Base-by-base conservation (phyloP, 2,888 invertebrate genomes). In the Petrophora chlorosata region DNA sequence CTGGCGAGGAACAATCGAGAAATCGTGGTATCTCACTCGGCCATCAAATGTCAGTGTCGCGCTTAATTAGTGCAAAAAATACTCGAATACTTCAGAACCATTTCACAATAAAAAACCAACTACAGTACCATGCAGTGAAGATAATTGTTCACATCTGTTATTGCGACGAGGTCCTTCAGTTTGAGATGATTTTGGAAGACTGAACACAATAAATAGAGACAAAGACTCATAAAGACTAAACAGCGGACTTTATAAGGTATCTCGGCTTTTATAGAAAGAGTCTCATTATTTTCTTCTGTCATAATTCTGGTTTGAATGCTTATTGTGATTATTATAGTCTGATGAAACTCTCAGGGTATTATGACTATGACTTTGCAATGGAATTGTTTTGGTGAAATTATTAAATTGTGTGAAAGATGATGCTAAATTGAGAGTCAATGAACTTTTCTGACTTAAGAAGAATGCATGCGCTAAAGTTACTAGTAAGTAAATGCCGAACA, bases 11-110 rank as follows among this genome's bases (percentile, higher is more conserved):
- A 86, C 88, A 87, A 86, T 85, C 76, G 78, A 78, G 83, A 82
- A 80, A 85, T 69, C 72, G 47, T 53, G 38, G 19, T 78, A 86
- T 87, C 86, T 79, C 64, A 65, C 63, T 79, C 69, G 79, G 78
- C 76, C 86, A 87, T 87, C 86, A 65, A 73, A 69, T 71, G 70
- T 73, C 80, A 79, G 77, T 80, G 80, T 73, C 74, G 70, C 60
- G 54, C 59, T 66, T 82, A 82, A 81, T 84, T 83, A 81, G 53
- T 44, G 43, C 49, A 50, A 30, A 56, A 47, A 49, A 5, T 28
- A 16, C 19, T 14, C 8, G 7, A 43, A 39, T 19, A 10, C 8
- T 30, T 14, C 16, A 19, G 33, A 10, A 50, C 49, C 15, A 28
- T 50, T 16, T 39, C 49, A 9, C 38, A 44, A 13, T 44, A 17